Percentiles rank a stretch among this genome's conserved stretches.
These are phyloP conservation scores for Amorpha juglandis DNA, from an alignment of 2,888 invertebrate genomes.

Conservation along the genomic window DNA sequence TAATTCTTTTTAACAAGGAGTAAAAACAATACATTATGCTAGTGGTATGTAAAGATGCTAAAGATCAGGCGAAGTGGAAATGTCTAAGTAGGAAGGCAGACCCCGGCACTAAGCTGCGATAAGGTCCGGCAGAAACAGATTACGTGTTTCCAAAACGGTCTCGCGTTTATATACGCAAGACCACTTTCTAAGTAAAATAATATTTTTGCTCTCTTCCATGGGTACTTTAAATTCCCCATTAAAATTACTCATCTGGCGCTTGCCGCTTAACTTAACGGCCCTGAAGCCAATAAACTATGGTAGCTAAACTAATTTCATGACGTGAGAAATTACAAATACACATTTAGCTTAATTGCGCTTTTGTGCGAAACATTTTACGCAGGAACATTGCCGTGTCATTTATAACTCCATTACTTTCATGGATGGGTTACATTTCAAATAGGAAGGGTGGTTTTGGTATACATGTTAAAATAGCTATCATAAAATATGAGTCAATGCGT, in stretches of 20 bases:
- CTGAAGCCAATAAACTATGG: conserved; percentile 34
- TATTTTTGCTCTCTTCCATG: conserved; percentile 7
- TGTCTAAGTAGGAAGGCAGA: too few species aligned
- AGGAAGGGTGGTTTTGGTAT: not conserved
- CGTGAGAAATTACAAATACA: conserved; percentile 28
- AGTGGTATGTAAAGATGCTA: too few species aligned
- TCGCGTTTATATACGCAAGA: not conserved
- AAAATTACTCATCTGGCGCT: conserved; percentile 3
- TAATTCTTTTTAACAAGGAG: too few species aligned
- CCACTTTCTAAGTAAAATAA: conserved; percentile 13
- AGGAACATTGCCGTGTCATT: conserved; percentile 20
- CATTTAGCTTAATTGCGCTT: conserved; percentile 30
- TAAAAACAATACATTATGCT: too few species aligned
- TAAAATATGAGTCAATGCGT: too few species aligned
- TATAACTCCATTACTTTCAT: conserved; percentile 16
- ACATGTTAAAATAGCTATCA: not conserved
- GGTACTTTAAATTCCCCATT: conserved; percentile 16
- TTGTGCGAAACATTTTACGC: conserved; percentile 24
- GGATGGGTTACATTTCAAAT: conserved; percentile 6
- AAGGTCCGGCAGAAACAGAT: too few species aligned
- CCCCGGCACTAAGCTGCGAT: too few species aligned
- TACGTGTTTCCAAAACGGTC: not conserved
- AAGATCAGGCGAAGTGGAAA: too few species aligned
- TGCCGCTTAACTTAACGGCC: conserved; percentile 16
- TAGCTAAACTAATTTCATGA: conserved; percentile 32